A percentile compares a stretch with the other conserved stretches of the same genome.
Evolutionary conservation across 2,113 vertebrate species (phyloP).

Genomic region (Xiphophorus couchianus): DNA sequence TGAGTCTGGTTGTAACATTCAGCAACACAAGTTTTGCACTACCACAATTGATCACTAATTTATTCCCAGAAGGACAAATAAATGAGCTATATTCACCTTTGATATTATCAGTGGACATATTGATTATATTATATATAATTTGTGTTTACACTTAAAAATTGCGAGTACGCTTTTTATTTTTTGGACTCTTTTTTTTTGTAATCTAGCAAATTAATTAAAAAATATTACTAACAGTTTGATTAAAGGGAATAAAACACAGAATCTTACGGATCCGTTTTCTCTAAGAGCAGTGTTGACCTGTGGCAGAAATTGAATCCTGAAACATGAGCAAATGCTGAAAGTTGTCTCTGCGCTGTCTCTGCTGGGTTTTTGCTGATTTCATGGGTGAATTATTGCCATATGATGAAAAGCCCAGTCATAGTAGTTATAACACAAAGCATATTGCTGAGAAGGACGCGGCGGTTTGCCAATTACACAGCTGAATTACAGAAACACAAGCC

Average conservation of each 20-base stretch:
- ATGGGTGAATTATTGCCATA: background rate
- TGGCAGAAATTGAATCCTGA: background rate
- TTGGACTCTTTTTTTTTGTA: background rate
- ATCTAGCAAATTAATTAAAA: background rate
- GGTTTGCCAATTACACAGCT: conserved; percentile 46
- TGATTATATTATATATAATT: background rate
- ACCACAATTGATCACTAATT: background rate
- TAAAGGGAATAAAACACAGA: no score
- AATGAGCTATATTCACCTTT: background rate
- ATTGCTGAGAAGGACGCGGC: conserved; percentile 43
- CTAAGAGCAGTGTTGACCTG: background rate
- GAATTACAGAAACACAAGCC: conserved; percentile 46
- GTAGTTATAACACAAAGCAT: conserved; percentile 36
- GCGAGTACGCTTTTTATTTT: no score
- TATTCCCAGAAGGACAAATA: background rate
- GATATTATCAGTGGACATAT: background rate
- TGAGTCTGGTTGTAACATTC: background rate
- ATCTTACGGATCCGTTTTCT: no score
- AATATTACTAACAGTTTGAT: background rate
- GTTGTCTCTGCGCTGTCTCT: background rate
- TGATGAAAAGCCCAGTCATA: conserved; percentile 15
- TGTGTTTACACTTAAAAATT: no score
- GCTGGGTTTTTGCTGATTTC: background rate
- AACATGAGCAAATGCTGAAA: background rate
- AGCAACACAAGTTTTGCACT: background rate